A percentile compares a stretch with the other conserved stretches of the same genome.
Evolutionary conservation across 2,888 invertebrate species (phyloP).

Genomic region (Stramonita haemastoma): DNA sequence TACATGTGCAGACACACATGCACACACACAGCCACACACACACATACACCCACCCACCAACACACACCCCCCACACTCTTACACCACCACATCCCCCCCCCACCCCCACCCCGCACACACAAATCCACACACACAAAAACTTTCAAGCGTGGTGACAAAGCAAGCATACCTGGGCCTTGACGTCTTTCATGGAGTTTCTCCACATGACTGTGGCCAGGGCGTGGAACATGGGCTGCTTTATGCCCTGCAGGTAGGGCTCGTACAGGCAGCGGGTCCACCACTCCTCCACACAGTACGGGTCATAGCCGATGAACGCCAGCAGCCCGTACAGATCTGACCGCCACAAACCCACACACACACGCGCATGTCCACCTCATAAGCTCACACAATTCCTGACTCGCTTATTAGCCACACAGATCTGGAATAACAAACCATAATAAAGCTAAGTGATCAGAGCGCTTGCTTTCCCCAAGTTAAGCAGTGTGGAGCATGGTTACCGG

Average conservation of each 20-base stretch:
- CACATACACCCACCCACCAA: not conserved
- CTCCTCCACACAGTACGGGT: conserved; percentile 80
- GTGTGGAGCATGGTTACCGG: too few species aligned
- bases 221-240: conserved; percentile 79
- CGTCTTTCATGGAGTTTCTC: conserved; percentile 85
- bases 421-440: too few species aligned
- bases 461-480: too few species aligned
- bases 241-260: conserved; percentile 79
- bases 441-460: too few species aligned
- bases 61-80: not conserved
- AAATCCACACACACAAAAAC: not conserved
- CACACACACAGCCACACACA: too few species aligned
- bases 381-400: too few species aligned
- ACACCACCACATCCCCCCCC: not conserved
- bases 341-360: conserved; percentile 1
- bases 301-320: conserved; percentile 81
- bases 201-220: conserved; percentile 83
- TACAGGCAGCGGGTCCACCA: conserved; percentile 81
- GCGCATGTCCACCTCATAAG: not conserved
- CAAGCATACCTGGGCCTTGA: conserved; percentile 82
- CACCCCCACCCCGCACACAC: not conserved
- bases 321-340: conserved; percentile 81
- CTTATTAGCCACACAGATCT: too few species aligned
- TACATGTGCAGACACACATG: not conserved
- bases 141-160: not conserved